A percentile compares a stretch with the other conserved stretches of the same genome.
Conservation (phyloP, 1,140 invertebrate genomes). For the Saccostrea cuccullata region DNA sequence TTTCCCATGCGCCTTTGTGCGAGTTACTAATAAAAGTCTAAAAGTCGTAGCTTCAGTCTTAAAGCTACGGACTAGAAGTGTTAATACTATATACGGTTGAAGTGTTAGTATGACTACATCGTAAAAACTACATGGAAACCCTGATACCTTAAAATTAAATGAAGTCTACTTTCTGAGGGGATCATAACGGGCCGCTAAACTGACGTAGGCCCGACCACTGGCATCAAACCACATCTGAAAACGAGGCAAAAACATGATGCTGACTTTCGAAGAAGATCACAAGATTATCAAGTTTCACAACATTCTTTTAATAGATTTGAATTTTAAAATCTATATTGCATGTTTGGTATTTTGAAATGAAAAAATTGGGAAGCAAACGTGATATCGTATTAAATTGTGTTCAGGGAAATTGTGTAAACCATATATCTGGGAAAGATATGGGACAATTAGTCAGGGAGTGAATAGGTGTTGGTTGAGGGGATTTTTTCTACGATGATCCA, state of each 20-base stretch:
- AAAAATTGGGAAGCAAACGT: slow-evolving; percentile 7
- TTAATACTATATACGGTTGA: slow-evolving; percentile 5
- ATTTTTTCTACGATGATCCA: neutral
- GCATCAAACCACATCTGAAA: slow-evolving; percentile 75
- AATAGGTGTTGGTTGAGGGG: neutral
- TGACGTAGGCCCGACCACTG: slow-evolving; percentile 71
- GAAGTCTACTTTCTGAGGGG: slow-evolving; percentile 61
- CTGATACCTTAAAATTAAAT: slow-evolving; percentile 45
- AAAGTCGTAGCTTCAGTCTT: neutral
- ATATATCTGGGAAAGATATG: neutral
- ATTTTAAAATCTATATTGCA: too few relatives aligned
- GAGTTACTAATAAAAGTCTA: neutral
- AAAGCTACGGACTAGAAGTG: neutral
- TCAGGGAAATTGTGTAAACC: neutral
- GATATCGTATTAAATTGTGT: neutral
- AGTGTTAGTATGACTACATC: neutral
- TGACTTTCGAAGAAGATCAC: neutral
- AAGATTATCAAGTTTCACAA: neutral
- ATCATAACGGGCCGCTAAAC: slow-evolving; percentile 72
- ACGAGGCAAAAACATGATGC: slow-evolving; percentile 31
- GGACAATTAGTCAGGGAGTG: neutral
- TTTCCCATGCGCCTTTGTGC: neutral
- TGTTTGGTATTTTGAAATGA: neutral
- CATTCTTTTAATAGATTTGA: too few relatives aligned
- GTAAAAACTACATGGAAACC: neutral